Conservation (phyloP, 1,140 invertebrate genomes). For the Polypedilum pembai region DNA sequence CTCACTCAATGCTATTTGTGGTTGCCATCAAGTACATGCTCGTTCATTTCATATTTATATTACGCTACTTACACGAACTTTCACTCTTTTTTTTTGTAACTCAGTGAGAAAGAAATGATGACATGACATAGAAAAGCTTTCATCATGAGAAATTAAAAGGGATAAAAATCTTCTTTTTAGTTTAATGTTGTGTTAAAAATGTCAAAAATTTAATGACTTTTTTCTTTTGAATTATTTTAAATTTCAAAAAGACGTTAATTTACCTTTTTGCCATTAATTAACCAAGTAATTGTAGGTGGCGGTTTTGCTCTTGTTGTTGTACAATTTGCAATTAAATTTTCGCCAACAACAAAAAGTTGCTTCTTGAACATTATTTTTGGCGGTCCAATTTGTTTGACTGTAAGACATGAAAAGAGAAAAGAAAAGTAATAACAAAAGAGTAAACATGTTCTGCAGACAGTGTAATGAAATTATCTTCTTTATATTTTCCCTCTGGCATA, state of each 20-base stretch:
- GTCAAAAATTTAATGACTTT: neutral
- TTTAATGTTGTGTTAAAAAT: neutral
- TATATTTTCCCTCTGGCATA: too few species aligned
- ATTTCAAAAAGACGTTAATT: too few species aligned
- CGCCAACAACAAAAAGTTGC: slow-evolving; percentile 56
- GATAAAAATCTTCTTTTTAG: neutral
- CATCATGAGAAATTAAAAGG: neutral
- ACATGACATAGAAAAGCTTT: neutral
- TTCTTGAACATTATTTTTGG: slow-evolving; percentile 66
- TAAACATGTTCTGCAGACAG: neutral
- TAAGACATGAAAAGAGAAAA: slow-evolving; percentile 37
- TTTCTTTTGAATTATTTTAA: too few species aligned
- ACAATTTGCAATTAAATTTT: slow-evolving; percentile 66
- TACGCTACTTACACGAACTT: neutral
- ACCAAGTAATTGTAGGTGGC: slow-evolving; percentile 71
- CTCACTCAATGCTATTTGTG: neutral
- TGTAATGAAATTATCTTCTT: slow-evolving; percentile 23
- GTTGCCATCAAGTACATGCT: neutral
- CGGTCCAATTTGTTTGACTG: slow-evolving; percentile 61
- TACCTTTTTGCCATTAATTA: slow-evolving; percentile 74
- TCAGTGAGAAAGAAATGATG: neutral
- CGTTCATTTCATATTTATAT: neutral
- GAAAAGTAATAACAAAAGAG: neutral
- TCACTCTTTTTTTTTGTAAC: neutral
- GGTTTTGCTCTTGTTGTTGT: slow-evolving; percentile 64